Evolutionary conservation across 2,113 vertebrate genomes (phyloP).

Genomic region (Ammodytes marinus): DNA sequence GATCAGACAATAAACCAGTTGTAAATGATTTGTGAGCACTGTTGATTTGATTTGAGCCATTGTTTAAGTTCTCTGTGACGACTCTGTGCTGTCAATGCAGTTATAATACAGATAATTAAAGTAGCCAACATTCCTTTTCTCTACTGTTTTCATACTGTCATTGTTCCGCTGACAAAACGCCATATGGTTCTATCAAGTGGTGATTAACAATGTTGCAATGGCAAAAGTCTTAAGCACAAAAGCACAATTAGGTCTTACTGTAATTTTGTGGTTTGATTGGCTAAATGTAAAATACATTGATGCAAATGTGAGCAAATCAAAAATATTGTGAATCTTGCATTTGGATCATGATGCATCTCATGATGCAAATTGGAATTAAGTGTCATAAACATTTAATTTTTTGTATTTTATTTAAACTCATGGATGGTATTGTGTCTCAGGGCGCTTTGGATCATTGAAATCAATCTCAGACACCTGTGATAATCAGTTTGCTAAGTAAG

Average conservation of each 20-base stretch:
- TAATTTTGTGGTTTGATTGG: background rate
- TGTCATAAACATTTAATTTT: too few species aligned
- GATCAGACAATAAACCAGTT: too few species aligned
- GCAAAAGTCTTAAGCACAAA: background rate
- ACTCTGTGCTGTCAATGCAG: background rate
- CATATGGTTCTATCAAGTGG: too few species aligned
- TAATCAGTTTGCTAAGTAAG: too few species aligned
- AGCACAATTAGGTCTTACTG: background rate
- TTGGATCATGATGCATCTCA: background rate
- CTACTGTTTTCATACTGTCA: background rate
- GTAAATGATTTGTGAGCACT: too few species aligned
- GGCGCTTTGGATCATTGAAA: too few species aligned
- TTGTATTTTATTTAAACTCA: too few species aligned
- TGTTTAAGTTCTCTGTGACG: too few species aligned
- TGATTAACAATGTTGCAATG: background rate
- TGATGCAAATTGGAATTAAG: too few species aligned
- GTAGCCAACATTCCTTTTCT: background rate
- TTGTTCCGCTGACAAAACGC: background rate
- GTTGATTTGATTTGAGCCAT: too few species aligned
- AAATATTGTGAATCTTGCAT: background rate
- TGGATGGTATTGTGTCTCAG: too few species aligned
- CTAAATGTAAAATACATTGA: background rate
- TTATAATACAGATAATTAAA: background rate
- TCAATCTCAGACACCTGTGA: too few species aligned
- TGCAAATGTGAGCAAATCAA: background rate